Base-by-base conservation (phyloP, 1,140 invertebrate species). In the Sycobia sp. region DNA sequence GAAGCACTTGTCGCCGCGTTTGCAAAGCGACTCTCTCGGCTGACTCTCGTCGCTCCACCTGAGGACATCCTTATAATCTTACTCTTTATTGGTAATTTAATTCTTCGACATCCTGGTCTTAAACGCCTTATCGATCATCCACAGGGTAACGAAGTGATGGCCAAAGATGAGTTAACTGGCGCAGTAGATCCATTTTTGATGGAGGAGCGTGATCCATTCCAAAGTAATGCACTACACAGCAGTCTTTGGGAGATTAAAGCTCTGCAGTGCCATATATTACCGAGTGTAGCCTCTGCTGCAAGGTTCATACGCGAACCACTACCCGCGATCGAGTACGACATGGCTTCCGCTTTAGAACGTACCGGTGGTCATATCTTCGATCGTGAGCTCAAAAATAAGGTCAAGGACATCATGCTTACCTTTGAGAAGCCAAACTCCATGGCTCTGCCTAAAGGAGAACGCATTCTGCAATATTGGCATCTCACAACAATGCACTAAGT, bases 1-100 rank as follows among this genome's bases (percentile, higher is more conserved):
- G 91, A 95, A 73, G 88, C 90, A 67, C 76, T 98, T 55, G 94
- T 97, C 9, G 96, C 94, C 0, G 93, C 95, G 3, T 99, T 98
- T 82, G 89, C 89, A 4, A 99, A 99, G 82, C 88, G 91, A 56
- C 79, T 97, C 38, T 86, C 94, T 0, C 87, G 96, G 10, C 82
- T 98, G 36, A 86, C 90, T 13, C 82, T 99, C 3, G 82, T 89
- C 23, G 94, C 94, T 22, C 90, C 91, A 16, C 86, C 92, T 1
- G 88, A 91, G 63, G 91, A 93, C 74, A 87, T 94, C 20, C 80
- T 87, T 8, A 87, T 93, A 20, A 86, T 97, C 67, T 82, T 96
- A 62, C 86, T 90, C 18, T 91, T 98, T 50, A 88, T 98, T 38
- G 87, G 88, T 18, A 97, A 98, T 82, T 80, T 98, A 25, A 79